Conservation (phyloP, 2,113 vertebrate genomes). For the Numida meleagris region DNA sequence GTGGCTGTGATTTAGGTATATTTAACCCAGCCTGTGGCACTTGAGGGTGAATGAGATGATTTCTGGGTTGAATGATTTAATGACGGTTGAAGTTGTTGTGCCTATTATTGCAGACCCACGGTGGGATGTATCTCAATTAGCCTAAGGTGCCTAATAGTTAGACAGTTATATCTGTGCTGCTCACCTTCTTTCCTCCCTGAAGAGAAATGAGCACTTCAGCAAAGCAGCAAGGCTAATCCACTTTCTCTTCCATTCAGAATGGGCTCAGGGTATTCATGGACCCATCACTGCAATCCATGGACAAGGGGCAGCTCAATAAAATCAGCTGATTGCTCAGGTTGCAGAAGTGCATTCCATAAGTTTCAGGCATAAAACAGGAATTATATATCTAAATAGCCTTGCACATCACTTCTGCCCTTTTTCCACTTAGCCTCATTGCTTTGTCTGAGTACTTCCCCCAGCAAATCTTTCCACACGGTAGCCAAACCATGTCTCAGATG, state of each 20-base stretch:
- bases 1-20: background rate
- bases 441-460: background rate
- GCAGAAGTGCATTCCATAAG: background rate
- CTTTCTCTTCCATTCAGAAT: background rate
- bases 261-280: background rate
- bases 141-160: background rate
- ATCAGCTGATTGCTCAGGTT: background rate
- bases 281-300: background rate
- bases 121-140: background rate
- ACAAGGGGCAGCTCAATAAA: background rate
- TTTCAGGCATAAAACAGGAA: background rate
- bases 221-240: background rate
- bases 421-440: background rate
- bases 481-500: background rate
- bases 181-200: background rate
- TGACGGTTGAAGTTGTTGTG: background rate
- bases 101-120: background rate
- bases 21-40: background rate
- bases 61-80: background rate
- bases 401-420: background rate
- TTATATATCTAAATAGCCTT: background rate
- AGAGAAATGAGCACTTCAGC: background rate
- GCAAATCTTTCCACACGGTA: background rate
- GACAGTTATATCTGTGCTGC: background rate
- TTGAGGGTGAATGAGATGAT: background rate